A percentile compares a stretch with the other conserved stretches of the same genome.
Conservation (phyloP, 1,140 invertebrate species). For the Patella vulgata region DNA sequence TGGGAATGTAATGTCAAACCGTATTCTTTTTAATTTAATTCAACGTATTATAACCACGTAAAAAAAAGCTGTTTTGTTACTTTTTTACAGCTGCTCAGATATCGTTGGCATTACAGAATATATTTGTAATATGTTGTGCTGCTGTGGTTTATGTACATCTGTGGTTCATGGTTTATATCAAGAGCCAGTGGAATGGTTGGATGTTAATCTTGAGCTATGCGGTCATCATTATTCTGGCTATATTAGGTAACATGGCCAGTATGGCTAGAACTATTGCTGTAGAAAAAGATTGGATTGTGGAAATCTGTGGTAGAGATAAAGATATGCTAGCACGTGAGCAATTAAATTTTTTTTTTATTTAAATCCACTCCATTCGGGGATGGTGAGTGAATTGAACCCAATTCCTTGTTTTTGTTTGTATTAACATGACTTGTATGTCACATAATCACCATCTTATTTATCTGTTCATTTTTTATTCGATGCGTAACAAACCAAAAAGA, state of each 20-base stretch:
- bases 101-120: conserved; percentile 47
- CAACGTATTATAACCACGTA: no score
- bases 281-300: conserved; percentile 71
- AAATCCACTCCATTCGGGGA: no score
- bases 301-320: conserved; percentile 60
- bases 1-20: not conserved
- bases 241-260: conserved; percentile 59
- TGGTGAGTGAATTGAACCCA: no score
- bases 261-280: conserved; percentile 67
- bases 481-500: no score
- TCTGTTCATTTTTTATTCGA: no score
- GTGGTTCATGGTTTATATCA: conserved; percentile 26
- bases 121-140: conserved; percentile 45
- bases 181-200: conserved; percentile 9
- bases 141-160: conserved; percentile 37
- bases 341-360: not conserved
- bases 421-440: no score
- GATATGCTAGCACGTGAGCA: conserved; percentile 52
- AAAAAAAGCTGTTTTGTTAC: conserved; percentile 3
- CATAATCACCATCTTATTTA: no score
- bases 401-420: no score
- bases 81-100: conserved; percentile 48
- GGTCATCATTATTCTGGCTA: conserved; percentile 54
- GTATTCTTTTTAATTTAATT: not conserved
- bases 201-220: conserved; percentile 33